Conservation (phyloP, 2,113 vertebrate genomes). For the Pangasianodon gigas region DNA sequence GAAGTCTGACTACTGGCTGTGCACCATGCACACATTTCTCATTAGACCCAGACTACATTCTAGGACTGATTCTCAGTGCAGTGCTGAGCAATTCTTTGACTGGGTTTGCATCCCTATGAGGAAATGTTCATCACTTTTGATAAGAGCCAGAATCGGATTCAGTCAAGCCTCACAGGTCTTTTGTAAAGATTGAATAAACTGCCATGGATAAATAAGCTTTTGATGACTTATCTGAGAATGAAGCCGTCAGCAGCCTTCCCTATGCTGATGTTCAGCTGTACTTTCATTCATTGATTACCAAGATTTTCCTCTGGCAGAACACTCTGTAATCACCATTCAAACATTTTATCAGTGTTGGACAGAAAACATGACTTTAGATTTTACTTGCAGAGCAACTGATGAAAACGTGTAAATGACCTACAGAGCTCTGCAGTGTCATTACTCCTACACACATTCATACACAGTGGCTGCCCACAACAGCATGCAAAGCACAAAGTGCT, state of each 20-base stretch:
- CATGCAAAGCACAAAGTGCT: slow-evolving; percentile 3
- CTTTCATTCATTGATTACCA: slow-evolving; percentile 27
- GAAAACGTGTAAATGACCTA: slow-evolving; percentile 16
- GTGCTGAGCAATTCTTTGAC: neutral
- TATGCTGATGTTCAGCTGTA: slow-evolving; percentile 23
- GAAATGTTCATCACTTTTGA: slow-evolving; percentile 13
- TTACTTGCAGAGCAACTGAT: neutral
- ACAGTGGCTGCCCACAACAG: neutral
- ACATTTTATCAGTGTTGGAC: slow-evolving; percentile 9
- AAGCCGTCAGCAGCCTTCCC: slow-evolving; percentile 9
- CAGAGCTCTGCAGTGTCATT: neutral
- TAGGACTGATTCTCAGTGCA: neutral
- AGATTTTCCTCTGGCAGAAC: neutral
- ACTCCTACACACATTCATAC: neutral
- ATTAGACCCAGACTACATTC: neutral
- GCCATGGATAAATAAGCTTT: slow-evolving; percentile 38
- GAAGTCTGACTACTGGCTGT: neutral
- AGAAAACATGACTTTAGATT: neutral
- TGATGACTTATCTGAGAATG: slow-evolving; percentile 29
- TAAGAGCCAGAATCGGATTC: slow-evolving; percentile 11
- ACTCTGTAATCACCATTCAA: slow-evolving; percentile 12
- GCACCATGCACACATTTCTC: neutral
- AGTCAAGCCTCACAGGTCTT: slow-evolving; percentile 15
- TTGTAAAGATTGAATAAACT: slow-evolving; percentile 27
- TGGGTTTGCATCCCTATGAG: neutral